Evolutionary conservation across 2,797 vertebrate genomes (phyloP).

Genomic region (Peromyscus eremicus): DNA sequence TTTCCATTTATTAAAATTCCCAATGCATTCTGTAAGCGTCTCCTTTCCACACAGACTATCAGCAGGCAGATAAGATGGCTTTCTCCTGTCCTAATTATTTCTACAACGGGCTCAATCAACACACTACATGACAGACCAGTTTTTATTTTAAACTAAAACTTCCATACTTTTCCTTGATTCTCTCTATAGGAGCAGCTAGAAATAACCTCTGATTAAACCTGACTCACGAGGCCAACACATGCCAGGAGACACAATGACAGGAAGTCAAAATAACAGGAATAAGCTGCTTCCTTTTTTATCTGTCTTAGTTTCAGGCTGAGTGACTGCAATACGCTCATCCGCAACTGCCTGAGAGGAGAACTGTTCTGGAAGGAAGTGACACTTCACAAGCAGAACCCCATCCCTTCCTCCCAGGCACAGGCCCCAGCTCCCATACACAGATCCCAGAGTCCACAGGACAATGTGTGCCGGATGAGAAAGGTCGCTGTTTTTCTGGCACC

Average conservation of each 20-base stretch:
- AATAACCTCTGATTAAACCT: constrained; percentile 74
- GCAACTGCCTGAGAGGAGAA: constrained; percentile 22
- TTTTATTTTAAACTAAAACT: constrained; percentile 25
- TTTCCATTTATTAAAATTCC: constrained; percentile 58
- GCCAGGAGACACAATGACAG: constrained; percentile 78
- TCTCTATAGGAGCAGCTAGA: constrained; percentile 63
- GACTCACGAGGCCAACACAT: constrained; percentile 78
- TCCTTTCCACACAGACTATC: constrained; percentile 63
- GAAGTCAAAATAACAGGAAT: constrained; percentile 80
- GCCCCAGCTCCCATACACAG: background rate
- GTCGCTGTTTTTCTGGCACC: constrained; percentile 26
- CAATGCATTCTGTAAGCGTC: constrained; percentile 45
- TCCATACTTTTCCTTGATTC: constrained; percentile 15
- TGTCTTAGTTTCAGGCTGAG: constrained; percentile 78
- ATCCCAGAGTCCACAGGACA: constrained; percentile 61
- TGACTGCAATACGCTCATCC: constrained; percentile 69
- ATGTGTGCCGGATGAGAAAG: constrained; percentile 70
- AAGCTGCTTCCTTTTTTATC: constrained; percentile 81
- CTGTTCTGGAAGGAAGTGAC: constrained; percentile 78
- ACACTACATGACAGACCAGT: background rate
- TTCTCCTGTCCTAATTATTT: constrained; percentile 63
- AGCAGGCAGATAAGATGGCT: constrained; percentile 63
- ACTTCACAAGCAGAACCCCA: constrained; percentile 63
- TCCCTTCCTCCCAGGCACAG: constrained; percentile 68
- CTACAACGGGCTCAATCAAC: constrained; percentile 69